Evolutionary conservation across 2,797 vertebrate genomes (phyloP).

Genomic region (Macrochelys suwanniensis): DNA sequence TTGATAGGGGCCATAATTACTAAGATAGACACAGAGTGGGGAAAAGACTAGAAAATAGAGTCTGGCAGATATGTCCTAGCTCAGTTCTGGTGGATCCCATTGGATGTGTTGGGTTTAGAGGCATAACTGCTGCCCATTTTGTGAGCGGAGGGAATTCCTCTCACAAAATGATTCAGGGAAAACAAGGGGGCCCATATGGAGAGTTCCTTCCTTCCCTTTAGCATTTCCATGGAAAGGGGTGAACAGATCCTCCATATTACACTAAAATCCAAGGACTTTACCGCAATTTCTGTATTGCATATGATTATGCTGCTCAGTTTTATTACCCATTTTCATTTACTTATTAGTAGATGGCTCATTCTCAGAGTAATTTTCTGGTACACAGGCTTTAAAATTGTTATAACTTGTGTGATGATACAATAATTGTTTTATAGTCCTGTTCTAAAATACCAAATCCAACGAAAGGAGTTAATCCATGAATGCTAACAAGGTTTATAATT

Average conservation of each 20-base stretch:
- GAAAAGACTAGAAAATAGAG: not conserved
- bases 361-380: slow-evolving; percentile 78
- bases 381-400: slow-evolving; percentile 77
- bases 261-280: not conserved
- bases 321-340: slow-evolving; percentile 61
- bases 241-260: too few species aligned
- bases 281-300: not conserved
- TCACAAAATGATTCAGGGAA: not conserved
- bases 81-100: not conserved
- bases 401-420: slow-evolving; percentile 63
- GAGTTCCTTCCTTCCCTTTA: slow-evolving; percentile 17
- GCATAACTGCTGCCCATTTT: not conserved
- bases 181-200: not conserved
- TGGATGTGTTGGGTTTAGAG: not conserved
- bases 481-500: slow-evolving; percentile 59
- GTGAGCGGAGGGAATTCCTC: not conserved
- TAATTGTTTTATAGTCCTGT: slow-evolving; percentile 62
- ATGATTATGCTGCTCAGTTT: slow-evolving; percentile 16
- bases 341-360: slow-evolving; percentile 59
- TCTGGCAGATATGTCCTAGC: not conserved
- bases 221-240: slow-evolving; percentile 31
- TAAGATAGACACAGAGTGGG: not conserved
- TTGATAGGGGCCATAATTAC: not conserved
- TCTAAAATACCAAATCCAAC: slow-evolving; percentile 55
- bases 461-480: slow-evolving; percentile 56